Base-by-base conservation (phyloP, 1,140 invertebrate species). In the Camponotus pennsylvanicus region DNA sequence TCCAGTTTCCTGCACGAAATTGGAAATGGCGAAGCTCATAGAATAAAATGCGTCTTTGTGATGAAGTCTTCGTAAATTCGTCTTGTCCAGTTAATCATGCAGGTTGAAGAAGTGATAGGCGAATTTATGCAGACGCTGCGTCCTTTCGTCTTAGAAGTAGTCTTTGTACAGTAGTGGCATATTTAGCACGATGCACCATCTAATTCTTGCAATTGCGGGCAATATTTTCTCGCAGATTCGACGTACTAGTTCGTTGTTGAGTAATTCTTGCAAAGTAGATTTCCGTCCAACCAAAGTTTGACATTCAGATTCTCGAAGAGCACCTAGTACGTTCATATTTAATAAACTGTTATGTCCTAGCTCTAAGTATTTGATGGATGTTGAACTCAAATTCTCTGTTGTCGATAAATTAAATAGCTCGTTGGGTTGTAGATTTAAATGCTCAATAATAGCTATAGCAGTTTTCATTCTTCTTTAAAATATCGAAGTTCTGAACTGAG, bases 291-390 rank as follows among this genome's bases (percentile, higher is more conserved):
- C 93, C 92, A 94, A 3, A 95, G 55, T 78, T 93, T 94, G 0
- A 32, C 91, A 0, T 80, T 71, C 0, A 93, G 13, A 13, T 87
- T 83, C 73, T 92, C 92, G 0, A 95, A 49, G 5, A 92, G 89
- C 1, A 0, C 67, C 3, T 0, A 95, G 77, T 2, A 42, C 32
- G 4, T 92, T 90, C 61, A 91, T 93, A 15, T 88, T 91, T 6
- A 94, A 88, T 52, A 96, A 87, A 34, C 90, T 86, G 90, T 96
- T 96, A 80, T 95, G 88, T 15, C 95, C 94, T 5, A 96, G 87
- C 91, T 96, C 95, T 15, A 96, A 45, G 34, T 83, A 90, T 18
- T 88, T 95, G 11, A 95, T 69, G 11, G 85, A 92, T 18, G 90
- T 90, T 15, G 94, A 86, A 71, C 89, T 90, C 1, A 93, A 73